Evolutionary conservation across 2,888 invertebrate species (phyloP).

Genomic region (Leptinotarsa rubiginosa): DNA sequence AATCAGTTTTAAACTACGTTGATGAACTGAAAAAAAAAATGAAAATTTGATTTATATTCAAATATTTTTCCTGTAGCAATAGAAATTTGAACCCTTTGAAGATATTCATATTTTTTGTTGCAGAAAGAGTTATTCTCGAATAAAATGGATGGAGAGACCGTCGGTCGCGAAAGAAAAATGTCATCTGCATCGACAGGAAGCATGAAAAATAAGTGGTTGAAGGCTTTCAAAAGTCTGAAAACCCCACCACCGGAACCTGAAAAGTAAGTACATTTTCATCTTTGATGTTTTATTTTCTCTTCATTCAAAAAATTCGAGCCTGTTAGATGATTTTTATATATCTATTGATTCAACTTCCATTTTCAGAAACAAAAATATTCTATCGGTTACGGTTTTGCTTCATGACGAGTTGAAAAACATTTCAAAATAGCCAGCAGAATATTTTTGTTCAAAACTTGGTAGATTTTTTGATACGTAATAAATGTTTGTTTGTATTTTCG

Average conservation of each 20-base stretch:
- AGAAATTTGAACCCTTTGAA: too few relatives aligned
- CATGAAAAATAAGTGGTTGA: constrained; percentile 98
- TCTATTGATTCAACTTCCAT: neutral
- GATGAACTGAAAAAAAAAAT: too few relatives aligned
- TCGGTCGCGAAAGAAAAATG: constrained; percentile 81
- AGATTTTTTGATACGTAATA: constrained; percentile 46
- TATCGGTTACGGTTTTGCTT: neutral
- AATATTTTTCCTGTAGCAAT: too few relatives aligned
- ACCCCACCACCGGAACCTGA: constrained; percentile 74
- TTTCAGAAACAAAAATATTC: neutral
- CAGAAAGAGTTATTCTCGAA: constrained; percentile 89
- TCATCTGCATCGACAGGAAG: constrained; percentile 87
- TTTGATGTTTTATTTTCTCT: neutral
- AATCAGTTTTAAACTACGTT: too few relatives aligned
- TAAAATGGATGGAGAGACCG: constrained; percentile 75
- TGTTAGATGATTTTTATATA: neutral
- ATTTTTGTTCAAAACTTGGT: constrained; percentile 11
- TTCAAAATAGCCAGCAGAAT: neutral
- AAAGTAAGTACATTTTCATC: constrained; percentile 70
- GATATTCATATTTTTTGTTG: constrained; percentile 44
- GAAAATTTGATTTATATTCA: too few relatives aligned
- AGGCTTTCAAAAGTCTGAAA: constrained; percentile 95
- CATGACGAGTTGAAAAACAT: neutral
- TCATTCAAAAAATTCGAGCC: neutral
- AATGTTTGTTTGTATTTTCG: constrained; percentile 68